These are phyloP conservation scores for Anabacerthia variegaticeps DNA, from an alignment of 2,797 vertebrate genomes.

Conservation along the genomic window DNA sequence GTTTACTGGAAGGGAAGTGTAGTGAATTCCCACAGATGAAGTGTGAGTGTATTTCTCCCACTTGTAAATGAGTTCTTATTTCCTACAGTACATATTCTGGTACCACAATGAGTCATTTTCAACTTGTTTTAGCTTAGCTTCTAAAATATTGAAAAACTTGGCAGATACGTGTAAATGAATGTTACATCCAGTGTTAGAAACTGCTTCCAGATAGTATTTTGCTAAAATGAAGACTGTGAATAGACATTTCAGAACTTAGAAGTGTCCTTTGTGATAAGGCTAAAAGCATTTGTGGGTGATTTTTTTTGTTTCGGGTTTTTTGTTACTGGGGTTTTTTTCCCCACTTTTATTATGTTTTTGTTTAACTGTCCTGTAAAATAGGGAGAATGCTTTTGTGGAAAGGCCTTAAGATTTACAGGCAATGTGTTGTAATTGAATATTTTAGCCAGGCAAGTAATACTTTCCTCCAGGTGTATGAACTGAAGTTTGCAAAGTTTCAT, in stretches of 20 bases:
- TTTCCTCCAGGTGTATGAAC: background rate
- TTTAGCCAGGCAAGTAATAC: background rate
- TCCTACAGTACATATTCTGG: slow-evolving; percentile 75
- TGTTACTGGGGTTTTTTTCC: background rate
- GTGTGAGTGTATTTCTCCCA: slow-evolving; percentile 79
- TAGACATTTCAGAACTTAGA: slow-evolving; percentile 65
- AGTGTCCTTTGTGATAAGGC: slow-evolving; percentile 47
- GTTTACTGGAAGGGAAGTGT: slow-evolving; percentile 78
- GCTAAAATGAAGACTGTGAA: slow-evolving; percentile 55
- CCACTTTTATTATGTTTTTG: background rate
- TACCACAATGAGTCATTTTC: slow-evolving; percentile 77
- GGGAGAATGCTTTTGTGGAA: background rate
- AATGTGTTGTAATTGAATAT: background rate
- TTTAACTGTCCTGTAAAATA: background rate
- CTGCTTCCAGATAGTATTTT: slow-evolving; percentile 68
- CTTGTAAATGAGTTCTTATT: slow-evolving; percentile 81
- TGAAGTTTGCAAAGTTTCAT: background rate
- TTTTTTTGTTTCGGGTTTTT: background rate
- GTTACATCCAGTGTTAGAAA: slow-evolving; percentile 72
- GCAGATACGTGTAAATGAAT: slow-evolving; percentile 69
- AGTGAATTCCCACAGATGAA: slow-evolving; percentile 78
- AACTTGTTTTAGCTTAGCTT: slow-evolving; percentile 78
- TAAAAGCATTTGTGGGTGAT: background rate
- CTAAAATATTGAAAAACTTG: slow-evolving; percentile 77
- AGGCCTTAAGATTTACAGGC: background rate